These are phyloP conservation scores for Drosophila pandora DNA, from an alignment of 1,140 invertebrate species.

Conservation along the genomic window DNA sequence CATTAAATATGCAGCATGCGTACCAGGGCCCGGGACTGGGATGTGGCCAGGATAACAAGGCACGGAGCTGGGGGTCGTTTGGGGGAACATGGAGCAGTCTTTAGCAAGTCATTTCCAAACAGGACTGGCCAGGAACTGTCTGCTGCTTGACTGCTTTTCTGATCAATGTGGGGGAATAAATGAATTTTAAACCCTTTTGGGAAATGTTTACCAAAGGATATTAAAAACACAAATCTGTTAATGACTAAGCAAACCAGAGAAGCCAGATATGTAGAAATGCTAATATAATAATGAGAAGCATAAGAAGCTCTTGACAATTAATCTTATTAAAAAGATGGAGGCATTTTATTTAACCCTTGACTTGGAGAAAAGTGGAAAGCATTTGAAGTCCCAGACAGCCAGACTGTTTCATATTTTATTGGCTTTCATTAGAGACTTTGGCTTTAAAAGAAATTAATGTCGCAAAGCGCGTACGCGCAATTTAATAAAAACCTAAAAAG, in stretches of 20 bases:
- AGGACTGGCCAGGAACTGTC: conserved; percentile 15
- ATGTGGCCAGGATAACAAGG: background rate
- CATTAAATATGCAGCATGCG: conserved; percentile 77
- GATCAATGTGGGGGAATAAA: conserved; percentile 23
- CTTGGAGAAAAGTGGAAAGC: background rate
- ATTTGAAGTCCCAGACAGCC: conserved; percentile 22
- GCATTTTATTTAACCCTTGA: background rate
- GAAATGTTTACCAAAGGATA: background rate
- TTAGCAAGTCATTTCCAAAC: conserved; percentile 26
- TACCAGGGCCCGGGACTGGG: conserved; percentile 35
- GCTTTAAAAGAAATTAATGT: conserved; percentile 54
- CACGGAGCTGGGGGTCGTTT: conserved; percentile 9
- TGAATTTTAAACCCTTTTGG: conserved; percentile 21
- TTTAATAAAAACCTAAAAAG: conserved; percentile 64
- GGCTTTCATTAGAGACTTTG: conserved; percentile 43
- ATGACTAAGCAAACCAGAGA: background rate
- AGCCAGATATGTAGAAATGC: no score
- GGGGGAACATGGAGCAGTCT: conserved; percentile 5
- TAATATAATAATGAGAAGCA: no score
- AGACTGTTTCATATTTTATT: conserved; percentile 64
- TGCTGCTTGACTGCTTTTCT: conserved; percentile 7
- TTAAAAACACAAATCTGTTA: conserved; percentile 11
- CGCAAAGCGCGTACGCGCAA: conserved; percentile 48
- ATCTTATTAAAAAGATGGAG: background rate
- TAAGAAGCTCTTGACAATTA: background rate